Percentiles rank a stretch among this genome's conserved stretches.
Evolutionary conservation across 2,797 vertebrate genomes (phyloP).

Genomic region (Lepilemur ruficaudatus): DNA sequence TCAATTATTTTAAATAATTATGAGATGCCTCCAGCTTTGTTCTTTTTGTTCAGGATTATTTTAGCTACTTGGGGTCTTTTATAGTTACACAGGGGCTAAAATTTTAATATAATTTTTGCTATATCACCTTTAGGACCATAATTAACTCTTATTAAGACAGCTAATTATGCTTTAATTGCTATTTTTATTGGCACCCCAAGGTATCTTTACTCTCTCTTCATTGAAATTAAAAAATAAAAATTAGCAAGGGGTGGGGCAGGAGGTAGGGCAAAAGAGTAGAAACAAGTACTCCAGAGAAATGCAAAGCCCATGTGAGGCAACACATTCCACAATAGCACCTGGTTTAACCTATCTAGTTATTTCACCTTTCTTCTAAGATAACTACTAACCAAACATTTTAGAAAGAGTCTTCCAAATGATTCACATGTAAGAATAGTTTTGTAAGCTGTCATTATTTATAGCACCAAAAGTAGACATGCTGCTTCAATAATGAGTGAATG

Average conservation of each 20-base stretch:
- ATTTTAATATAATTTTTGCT: neutral
- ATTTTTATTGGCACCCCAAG: neutral
- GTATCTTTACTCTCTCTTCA: neutral
- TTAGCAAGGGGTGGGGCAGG: neutral
- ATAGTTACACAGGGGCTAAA: neutral
- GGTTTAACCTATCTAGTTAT: neutral
- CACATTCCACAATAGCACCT: neutral
- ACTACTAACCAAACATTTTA: neutral
- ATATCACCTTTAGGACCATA: neutral
- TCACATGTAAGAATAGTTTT: neutral
- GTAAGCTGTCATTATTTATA: neutral
- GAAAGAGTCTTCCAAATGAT: neutral
- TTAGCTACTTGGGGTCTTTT: too few relatives aligned
- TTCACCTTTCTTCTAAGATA: neutral
- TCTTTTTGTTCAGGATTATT: neutral
- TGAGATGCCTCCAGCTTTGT: too few relatives aligned
- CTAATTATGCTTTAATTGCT: neutral
- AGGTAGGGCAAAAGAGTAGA: neutral
- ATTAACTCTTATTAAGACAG: slow-evolving; percentile 14
- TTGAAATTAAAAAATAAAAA: neutral
- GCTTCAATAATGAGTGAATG: neutral
- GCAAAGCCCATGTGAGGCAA: neutral
- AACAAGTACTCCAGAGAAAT: neutral
- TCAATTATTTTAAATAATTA: too few relatives aligned
- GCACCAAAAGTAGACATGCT: neutral